Conservation (phyloP, 2,888 invertebrate species). For the Polyommatus iphigenia region DNA sequence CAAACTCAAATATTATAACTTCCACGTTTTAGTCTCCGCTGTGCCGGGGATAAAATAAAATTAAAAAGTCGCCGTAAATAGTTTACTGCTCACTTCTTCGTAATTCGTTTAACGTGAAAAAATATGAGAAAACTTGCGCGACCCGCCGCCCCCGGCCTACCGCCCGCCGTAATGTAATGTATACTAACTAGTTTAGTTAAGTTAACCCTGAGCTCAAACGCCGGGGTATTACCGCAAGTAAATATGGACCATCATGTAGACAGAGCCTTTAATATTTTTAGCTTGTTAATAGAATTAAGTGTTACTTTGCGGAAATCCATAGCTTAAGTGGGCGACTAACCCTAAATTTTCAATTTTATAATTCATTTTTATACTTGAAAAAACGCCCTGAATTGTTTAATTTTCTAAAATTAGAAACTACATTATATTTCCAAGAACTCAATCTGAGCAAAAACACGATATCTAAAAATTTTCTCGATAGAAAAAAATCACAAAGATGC, state of each 20-base stretch:
- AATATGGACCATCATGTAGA: neutral
- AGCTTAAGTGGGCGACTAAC: too few relatives aligned
- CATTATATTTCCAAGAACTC: too few relatives aligned
- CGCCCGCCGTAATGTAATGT: neutral
- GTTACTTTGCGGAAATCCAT: too few relatives aligned
- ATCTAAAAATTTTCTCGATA: too few relatives aligned
- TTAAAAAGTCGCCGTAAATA: neutral
- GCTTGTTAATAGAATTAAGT: neutral
- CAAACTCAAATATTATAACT: neutral
- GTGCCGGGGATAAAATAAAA: neutral
- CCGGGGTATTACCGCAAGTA: neutral
- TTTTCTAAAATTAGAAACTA: too few relatives aligned
- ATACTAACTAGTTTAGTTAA: constrained; percentile 10
- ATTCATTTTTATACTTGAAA: too few relatives aligned
- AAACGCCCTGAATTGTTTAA: too few relatives aligned
- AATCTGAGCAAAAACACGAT: too few relatives aligned
- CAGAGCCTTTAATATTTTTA: neutral
- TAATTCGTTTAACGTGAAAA: constrained; percentile 12
- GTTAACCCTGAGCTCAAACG: neutral
- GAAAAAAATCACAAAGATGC: too few relatives aligned
- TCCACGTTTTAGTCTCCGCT: neutral
- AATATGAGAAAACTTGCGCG: neutral
- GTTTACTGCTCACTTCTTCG: neutral
- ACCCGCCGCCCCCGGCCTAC: neutral
- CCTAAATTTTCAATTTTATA: too few relatives aligned